These are phyloP conservation scores for Prochilodus magdalenae DNA, from an alignment of 2,113 vertebrate species.

Conservation along the genomic window DNA sequence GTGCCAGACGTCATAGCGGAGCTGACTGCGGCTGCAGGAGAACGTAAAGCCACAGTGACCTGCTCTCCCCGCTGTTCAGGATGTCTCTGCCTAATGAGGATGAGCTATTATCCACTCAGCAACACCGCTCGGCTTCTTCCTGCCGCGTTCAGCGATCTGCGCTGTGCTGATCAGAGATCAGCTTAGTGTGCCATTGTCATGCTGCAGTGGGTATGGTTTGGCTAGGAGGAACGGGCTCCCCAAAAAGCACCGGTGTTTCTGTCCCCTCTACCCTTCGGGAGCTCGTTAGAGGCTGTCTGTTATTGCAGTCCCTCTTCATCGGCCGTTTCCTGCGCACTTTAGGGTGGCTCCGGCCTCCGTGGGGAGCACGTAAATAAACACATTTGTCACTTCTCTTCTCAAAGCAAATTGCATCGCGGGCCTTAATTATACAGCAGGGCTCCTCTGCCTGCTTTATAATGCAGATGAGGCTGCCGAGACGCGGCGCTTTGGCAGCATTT, in stretches of 20 bases:
- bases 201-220: not conserved
- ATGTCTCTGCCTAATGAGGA: slow-evolving; percentile 51
- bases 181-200: not conserved
- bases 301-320: slow-evolving; percentile 27
- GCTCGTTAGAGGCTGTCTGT: slow-evolving; percentile 53
- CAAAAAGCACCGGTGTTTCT: not conserved
- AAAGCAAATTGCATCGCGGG: slow-evolving; percentile 55
- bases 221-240: not conserved
- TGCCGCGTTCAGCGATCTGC: not conserved
- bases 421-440: slow-evolving; percentile 55
- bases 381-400: slow-evolving; percentile 56
- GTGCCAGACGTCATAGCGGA: not conserved
- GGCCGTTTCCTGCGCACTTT: slow-evolving; percentile 39
- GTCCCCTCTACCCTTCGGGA: slow-evolving; percentile 43
- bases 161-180: not conserved
- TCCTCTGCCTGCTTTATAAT: slow-evolving; percentile 52
- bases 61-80: slow-evolving; percentile 34
- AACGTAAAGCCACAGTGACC: slow-evolving; percentile 40
- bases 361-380: slow-evolving; percentile 54
- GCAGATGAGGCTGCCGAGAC: slow-evolving; percentile 53
- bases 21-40: not conserved
- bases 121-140: slow-evolving; percentile 24
- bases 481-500: slow-evolving; percentile 31
- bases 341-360: slow-evolving; percentile 38
- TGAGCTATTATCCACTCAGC: slow-evolving; percentile 49